Evolutionary conservation across 2,888 invertebrate species (phyloP).

Genomic region (Odontothrips loti): DNA sequence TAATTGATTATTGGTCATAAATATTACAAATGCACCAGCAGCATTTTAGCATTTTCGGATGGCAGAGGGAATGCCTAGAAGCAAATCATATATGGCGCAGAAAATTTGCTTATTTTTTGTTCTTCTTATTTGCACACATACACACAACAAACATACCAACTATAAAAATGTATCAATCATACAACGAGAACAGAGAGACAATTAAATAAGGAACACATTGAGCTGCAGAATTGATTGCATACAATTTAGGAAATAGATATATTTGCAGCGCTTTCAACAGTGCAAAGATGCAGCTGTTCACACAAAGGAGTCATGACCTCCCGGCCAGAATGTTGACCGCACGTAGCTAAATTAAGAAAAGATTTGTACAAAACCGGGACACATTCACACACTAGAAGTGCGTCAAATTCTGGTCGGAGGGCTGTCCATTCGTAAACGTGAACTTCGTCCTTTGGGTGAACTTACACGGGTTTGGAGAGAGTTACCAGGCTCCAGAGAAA

Average conservation of each 20-base stretch:
- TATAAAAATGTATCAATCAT: neutral
- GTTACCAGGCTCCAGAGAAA: no score
- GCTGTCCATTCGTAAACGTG: neutral
- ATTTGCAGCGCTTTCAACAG: constrained; percentile 5
- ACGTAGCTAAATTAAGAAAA: neutral
- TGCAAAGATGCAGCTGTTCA: neutral
- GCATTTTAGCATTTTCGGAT: neutral
- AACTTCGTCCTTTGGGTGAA: no score
- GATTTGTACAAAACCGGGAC: neutral
- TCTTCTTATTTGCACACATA: neutral
- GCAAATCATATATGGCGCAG: neutral
- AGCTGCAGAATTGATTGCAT: neutral
- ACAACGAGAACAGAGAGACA: neutral
- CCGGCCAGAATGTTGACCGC: neutral
- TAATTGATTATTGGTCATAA: neutral
- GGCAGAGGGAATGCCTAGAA: neutral
- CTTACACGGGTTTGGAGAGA: no score
- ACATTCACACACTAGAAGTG: neutral
- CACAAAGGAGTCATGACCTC: neutral
- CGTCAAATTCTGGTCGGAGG: neutral
- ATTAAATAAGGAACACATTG: constrained; percentile 27
- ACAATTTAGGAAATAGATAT: neutral
- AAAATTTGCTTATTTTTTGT: neutral
- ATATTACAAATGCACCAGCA: neutral
- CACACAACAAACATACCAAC: neutral